phyloP scores from a whole-genome alignment of 2,113 vertebrate genomes.

The Anhinga anhinga region DNA sequence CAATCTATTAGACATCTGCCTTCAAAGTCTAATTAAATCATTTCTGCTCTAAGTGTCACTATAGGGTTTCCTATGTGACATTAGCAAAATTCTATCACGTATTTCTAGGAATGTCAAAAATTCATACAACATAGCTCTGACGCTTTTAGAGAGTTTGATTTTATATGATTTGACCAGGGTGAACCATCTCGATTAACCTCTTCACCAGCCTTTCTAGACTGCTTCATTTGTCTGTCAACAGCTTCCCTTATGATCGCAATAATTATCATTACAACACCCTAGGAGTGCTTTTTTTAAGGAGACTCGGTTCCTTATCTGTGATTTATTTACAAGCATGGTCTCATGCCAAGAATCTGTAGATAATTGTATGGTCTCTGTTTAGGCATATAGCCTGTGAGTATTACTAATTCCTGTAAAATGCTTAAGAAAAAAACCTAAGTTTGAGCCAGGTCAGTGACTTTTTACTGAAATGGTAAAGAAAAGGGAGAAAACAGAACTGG shows the following conservation, averaged over 20 bases:
- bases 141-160: background rate
- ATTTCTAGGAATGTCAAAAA: background rate
- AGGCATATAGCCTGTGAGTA: background rate
- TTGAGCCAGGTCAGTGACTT: background rate
- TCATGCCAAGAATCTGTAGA: background rate
- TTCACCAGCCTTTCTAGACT: background rate
- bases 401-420: background rate
- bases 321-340: background rate
- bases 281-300: background rate
- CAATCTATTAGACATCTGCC: background rate
- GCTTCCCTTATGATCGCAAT: background rate
- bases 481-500: background rate
- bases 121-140: background rate
- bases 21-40: background rate
- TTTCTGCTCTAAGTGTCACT: background rate
- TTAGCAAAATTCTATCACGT: background rate
- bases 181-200: background rate
- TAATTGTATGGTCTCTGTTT: background rate
- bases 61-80: background rate
- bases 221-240: background rate
- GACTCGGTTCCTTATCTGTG: background rate
- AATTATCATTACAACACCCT: background rate
- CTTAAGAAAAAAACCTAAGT: background rate
- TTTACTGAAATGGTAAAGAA: background rate
- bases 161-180: background rate